Percentiles rank a stretch among this genome's conserved stretches.
Conservation (phyloP, 2,113 vertebrate genomes). For the Phylloscopus trochiloides region DNA sequence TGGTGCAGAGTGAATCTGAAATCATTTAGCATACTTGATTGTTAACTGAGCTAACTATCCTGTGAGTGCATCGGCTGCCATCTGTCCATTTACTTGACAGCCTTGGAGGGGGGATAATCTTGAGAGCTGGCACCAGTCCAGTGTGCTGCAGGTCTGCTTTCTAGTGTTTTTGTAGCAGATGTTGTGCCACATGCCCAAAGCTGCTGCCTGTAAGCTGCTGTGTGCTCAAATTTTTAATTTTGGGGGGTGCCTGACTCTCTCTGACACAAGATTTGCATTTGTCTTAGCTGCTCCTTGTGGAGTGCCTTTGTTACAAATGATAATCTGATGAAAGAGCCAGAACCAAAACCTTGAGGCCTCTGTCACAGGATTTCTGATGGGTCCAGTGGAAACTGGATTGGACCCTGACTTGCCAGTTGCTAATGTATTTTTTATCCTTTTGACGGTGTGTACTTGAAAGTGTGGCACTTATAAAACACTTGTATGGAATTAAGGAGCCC, state of each 20-base stretch:
- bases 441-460: not conserved
- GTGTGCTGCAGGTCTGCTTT: slow-evolving; percentile 62
- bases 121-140: slow-evolving; percentile 66
- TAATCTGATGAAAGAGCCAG: not conserved
- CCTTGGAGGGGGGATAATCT: slow-evolving; percentile 41
- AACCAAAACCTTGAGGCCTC: not conserved
- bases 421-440: not conserved
- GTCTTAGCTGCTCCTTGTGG: not conserved
- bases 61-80: slow-evolving; percentile 56
- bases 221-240: slow-evolving; percentile 36
- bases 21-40: slow-evolving; percentile 50
- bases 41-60: slow-evolving; percentile 55
- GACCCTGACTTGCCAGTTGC: not conserved
- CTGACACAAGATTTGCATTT: not conserved
- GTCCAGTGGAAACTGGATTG: not conserved
- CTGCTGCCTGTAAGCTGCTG: slow-evolving; percentile 50
- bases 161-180: slow-evolving; percentile 70
- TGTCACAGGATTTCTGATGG: not conserved
- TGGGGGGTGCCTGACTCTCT: not conserved
- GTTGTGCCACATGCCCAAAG: slow-evolving; percentile 67
- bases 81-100: slow-evolving; percentile 73
- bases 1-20: slow-evolving; percentile 34
- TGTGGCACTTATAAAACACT: not conserved
- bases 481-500: not conserved
- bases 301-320: not conserved